A percentile compares a stretch with the other conserved stretches of the same genome.
phyloP scores from a whole-genome alignment of 2,888 invertebrate genomes.

The Antheraea assamensis region DNA sequence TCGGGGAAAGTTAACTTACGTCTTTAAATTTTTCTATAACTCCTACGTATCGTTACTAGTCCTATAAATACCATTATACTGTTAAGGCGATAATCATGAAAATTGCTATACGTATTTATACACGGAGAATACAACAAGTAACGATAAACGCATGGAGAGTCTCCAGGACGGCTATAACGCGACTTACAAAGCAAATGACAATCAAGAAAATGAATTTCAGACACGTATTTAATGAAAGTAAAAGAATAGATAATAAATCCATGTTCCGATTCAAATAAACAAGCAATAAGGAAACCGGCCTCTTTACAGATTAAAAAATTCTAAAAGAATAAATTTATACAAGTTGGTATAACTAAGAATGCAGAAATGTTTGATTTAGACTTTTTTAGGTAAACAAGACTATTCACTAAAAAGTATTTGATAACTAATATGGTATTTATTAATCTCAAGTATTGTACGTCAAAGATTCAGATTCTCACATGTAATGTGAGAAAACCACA shows the following conservation, averaged over 20 bases:
- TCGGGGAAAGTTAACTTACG: too few species aligned
- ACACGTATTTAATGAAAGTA: neutral
- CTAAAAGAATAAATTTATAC: neutral
- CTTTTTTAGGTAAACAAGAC: too few species aligned
- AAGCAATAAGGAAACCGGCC: neutral
- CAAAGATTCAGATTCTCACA: neutral
- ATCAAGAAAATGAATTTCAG: neutral
- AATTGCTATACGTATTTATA: too few species aligned
- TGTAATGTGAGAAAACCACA: slow-evolving; percentile 13
- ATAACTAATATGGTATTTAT: neutral
- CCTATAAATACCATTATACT: too few species aligned
- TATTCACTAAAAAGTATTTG: neutral
- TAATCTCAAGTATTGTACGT: slow-evolving; percentile 5
- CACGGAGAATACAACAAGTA: too few species aligned
- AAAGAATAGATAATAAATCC: neutral
- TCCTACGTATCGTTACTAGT: too few species aligned
- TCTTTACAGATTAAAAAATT: neutral
- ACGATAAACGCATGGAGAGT: too few species aligned
- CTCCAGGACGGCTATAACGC: neutral
- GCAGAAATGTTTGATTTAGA: too few species aligned
- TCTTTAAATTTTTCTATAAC: too few species aligned
- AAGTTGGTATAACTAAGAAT: too few species aligned
- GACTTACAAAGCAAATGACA: neutral
- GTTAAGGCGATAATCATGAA: too few species aligned
- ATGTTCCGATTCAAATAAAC: neutral